These are phyloP conservation scores for Pseudolaguvia tuberculata DNA, from an alignment of 2,113 vertebrate genomes.

Conservation along the genomic window DNA sequence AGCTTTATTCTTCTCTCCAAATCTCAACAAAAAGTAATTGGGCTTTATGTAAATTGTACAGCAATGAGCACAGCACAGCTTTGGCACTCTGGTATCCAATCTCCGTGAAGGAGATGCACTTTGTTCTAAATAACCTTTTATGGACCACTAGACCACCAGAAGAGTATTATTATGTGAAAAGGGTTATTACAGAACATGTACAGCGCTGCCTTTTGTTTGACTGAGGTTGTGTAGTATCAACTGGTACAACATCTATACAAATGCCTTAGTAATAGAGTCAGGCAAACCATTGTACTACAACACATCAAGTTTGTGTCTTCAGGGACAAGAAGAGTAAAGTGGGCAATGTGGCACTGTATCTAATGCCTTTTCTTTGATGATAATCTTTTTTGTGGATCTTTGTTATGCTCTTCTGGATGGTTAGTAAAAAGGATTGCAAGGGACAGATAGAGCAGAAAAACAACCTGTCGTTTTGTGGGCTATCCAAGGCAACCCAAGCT, in stretches of 20 bases:
- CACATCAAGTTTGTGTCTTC: slow-evolving; percentile 40
- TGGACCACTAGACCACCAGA: slow-evolving; percentile 14
- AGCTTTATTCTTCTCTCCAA: not conserved
- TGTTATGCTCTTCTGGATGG: slow-evolving; percentile 30
- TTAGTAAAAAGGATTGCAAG: slow-evolving; percentile 22
- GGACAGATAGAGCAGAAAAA: not conserved
- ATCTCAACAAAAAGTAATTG: slow-evolving; percentile 12
- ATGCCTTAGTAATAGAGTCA: slow-evolving; percentile 24
- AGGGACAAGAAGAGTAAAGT: slow-evolving; percentile 36
- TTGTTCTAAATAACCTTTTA: slow-evolving; percentile 29
- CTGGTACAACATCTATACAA: slow-evolving; percentile 20
- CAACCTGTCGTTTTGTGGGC: not conserved
- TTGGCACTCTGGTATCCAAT: slow-evolving; percentile 11
- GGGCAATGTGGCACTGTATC: slow-evolving; percentile 13
- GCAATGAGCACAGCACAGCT: not conserved
- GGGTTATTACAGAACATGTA: slow-evolving; percentile 25
- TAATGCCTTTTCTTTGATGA: no score
- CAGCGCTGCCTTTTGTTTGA: slow-evolving; percentile 28
- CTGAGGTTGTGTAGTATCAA: slow-evolving; percentile 33
- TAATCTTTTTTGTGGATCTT: slow-evolving; percentile 38
- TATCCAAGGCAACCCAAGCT: slow-evolving; percentile 7
- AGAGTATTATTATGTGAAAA: slow-evolving; percentile 40
- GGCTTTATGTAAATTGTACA: slow-evolving; percentile 31
- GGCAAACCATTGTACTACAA: slow-evolving; percentile 24
- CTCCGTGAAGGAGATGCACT: slow-evolving; percentile 11